Evolutionary conservation across 2,113 vertebrate genomes (phyloP), one percentile per base, ranked within the genome.

Genomic region (Burhinus oedicnemus): DNA sequence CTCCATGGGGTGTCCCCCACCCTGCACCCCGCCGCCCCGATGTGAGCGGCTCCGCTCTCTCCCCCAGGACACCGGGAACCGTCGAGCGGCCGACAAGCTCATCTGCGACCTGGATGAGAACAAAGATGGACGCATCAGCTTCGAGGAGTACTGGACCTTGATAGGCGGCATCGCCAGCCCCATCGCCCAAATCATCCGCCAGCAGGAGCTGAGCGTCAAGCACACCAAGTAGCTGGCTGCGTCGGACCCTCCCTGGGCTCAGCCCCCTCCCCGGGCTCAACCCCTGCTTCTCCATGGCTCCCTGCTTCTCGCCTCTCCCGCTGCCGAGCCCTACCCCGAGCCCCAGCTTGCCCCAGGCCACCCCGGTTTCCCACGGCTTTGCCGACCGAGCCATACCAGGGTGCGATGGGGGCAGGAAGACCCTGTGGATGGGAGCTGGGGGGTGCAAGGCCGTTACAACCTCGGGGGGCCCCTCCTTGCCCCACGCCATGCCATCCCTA

Each of bases 91-190:
- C 1, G 98, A 98, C 68, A 98, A 98, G 38, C 98, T 98, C 60
- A 98, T 98, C 94, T 98, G 98, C 9, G 97, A 98, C 62, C 95
- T 98, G 92, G 98, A 98, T 0, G 97, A 98, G 93, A 98, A 98
- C 81, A 98, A 98, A 0, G 98, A 98, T 0, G 98, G 98, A 2
- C 96, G 96, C 66, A 98, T 98, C 97, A 98, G 98, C 93, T 98
- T 98, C 36, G 97, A 98, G 9, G 98, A 98, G 93, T 98, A 98
- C 93, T 98, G 98, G 98, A 98, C 97, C 97, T 87, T 98, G 97
- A 98, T 98, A 70, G 98, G 98, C 0, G 98, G 98, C 90, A 98
- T 98, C 75, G 98, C 98, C 83, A 92, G 98, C 76, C 98, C 98
- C 47, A 98, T 98, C 4, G 98, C 98, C 72, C 97, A 97, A 29